A percentile compares a stretch with the other conserved stretches of the same genome.
These are phyloP conservation scores for Gorilla gorilla DNA, from an alignment of 2,113 vertebrate genomes.

Conservation along the genomic window DNA sequence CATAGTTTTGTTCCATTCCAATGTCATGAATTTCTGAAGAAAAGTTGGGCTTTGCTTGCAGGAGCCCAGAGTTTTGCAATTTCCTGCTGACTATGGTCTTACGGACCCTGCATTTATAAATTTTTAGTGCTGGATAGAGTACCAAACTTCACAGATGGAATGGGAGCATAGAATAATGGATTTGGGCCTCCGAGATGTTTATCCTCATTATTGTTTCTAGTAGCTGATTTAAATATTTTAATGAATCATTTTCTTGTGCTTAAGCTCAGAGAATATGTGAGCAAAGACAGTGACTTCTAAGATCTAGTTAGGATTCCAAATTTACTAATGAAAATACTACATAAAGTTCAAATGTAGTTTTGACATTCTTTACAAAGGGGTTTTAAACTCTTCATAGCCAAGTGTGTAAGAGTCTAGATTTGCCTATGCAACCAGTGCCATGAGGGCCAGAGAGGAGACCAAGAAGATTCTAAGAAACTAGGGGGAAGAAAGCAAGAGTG, in stretches of 20 bases:
- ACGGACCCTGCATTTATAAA: background rate
- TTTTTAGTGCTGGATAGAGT: background rate
- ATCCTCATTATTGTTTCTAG: background rate
- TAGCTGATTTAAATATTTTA: constrained; percentile 44
- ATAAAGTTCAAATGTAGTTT: background rate
- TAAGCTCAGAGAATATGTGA: background rate
- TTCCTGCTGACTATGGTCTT: background rate
- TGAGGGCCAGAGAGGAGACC: background rate
- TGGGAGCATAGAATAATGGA: background rate
- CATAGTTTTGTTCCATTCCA: background rate
- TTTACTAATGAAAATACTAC: background rate
- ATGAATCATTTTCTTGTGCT: background rate
- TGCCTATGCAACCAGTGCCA: background rate
- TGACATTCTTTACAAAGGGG: background rate
- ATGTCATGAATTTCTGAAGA: background rate
- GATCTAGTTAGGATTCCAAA: background rate
- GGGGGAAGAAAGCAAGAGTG: background rate
- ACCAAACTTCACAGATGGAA: background rate
- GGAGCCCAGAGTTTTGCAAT: background rate
- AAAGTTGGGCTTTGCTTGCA: background rate
- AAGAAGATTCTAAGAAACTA: background rate
- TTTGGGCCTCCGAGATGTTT: background rate
- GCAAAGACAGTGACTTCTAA: background rate
- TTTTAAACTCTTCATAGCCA: background rate
- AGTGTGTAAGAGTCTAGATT: background rate